phyloP scores from a whole-genome alignment of 2,888 invertebrate genomes.

The Drosophila rubida region DNA sequence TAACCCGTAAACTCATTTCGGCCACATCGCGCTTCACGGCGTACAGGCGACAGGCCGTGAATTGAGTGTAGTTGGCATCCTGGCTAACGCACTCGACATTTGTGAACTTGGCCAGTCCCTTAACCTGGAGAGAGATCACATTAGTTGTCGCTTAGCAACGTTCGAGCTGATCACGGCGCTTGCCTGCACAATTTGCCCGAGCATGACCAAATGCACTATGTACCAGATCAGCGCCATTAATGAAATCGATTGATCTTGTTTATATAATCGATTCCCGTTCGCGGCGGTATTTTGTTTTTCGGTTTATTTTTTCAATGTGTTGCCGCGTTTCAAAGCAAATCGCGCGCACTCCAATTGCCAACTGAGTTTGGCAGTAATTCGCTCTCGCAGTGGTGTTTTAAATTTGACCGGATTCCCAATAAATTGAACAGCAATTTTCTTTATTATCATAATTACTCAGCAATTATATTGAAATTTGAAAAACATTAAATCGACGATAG shows the following conservation, averaged over 20 bases:
- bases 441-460: constrained; percentile 17
- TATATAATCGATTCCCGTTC: background rate
- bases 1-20: constrained; percentile 56
- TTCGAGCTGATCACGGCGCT: constrained; percentile 12
- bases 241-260: background rate
- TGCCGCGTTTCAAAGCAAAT: constrained; percentile 3
- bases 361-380: constrained; percentile 16
- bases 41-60: constrained; percentile 62
- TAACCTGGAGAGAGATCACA: constrained; percentile 35
- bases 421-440: constrained; percentile 22
- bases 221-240: constrained; percentile 34
- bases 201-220: constrained; percentile 27
- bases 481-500: constrained; percentile 15
- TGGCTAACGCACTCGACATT: constrained; percentile 63
- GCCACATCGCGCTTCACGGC: constrained; percentile 72
- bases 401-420: constrained; percentile 1
- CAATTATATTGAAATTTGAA: constrained; percentile 36
- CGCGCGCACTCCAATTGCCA: background rate
- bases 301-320: background rate
- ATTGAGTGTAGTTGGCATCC: constrained; percentile 52
- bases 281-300: background rate
- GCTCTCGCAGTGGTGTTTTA: background rate
- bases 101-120: constrained; percentile 68
- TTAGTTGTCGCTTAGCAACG: background rate
- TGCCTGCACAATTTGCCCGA: constrained; percentile 52